phyloP scores from a whole-genome alignment of 1,140 invertebrate species.

The Arion vulgaris region DNA sequence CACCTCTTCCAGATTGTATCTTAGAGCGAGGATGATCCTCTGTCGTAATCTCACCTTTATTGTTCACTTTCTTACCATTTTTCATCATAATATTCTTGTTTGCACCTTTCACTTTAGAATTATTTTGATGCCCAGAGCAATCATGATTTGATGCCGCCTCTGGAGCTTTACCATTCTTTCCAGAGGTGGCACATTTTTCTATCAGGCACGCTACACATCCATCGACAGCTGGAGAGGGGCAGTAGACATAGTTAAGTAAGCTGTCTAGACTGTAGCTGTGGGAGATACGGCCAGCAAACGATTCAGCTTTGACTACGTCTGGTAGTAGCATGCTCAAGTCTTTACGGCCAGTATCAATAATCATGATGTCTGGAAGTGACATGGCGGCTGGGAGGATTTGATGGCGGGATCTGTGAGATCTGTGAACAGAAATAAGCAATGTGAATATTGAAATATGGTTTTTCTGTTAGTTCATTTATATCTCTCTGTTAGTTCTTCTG shows the following conservation, averaged over 20 bases:
- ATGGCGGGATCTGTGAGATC: slow-evolving; percentile 20
- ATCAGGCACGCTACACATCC: neutral
- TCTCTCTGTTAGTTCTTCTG: too few species aligned
- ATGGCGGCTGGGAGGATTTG: slow-evolving; percentile 12
- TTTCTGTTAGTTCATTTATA: too few species aligned
- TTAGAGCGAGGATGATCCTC: neutral
- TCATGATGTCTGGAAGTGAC: neutral
- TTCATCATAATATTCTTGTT: neutral
- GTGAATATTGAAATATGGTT: too few species aligned
- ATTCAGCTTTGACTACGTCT: slow-evolving; percentile 21
- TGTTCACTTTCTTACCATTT: neutral
- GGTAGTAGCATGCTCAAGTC: neutral
- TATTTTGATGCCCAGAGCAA: neutral
- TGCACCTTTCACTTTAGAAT: neutral
- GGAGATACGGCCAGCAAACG: slow-evolving; percentile 15
- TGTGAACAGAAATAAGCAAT: neutral
- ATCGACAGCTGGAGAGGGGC: neutral
- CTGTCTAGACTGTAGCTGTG: slow-evolving; percentile 18
- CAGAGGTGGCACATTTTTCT: neutral
- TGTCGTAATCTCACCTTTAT: neutral
- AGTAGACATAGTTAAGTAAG: neutral
- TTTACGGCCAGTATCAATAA: slow-evolving; percentile 11
- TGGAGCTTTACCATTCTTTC: neutral
- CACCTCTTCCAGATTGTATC: neutral
- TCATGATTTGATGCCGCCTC: neutral